These are phyloP conservation scores for Falco biarmicus DNA, from an alignment of 2,797 vertebrate species.

Conservation along the genomic window DNA sequence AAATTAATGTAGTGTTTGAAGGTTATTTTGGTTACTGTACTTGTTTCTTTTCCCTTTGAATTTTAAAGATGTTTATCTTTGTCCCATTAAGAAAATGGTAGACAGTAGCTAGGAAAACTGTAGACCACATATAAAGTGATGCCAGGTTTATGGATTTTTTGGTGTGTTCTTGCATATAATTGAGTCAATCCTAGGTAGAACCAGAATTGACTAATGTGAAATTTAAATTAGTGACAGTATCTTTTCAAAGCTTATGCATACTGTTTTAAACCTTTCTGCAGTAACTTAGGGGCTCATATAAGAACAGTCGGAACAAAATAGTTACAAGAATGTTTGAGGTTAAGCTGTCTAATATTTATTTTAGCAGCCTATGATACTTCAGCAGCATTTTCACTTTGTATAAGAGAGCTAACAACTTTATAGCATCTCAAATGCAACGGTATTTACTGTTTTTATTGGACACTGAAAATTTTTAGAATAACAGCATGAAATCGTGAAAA, in stretches of 20 bases:
- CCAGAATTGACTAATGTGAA: background rate
- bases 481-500: background rate
- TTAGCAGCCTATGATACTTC: background rate
- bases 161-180: background rate
- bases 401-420: background rate
- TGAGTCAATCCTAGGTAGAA: background rate
- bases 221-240: background rate
- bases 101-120: background rate
- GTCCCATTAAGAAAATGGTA: background rate
- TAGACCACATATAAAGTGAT: background rate
- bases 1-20: background rate
- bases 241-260: background rate
- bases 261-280: background rate
- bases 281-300: background rate
- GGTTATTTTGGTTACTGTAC: background rate
- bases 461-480: background rate
- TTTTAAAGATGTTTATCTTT: background rate
- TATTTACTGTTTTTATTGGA: background rate
- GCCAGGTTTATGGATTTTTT: background rate
- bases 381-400: background rate
- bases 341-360: background rate
- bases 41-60: background rate
- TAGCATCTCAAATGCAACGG: background rate
- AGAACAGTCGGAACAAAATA: background rate
- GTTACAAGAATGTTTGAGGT: background rate